Percentiles rank a stretch among this genome's conserved stretches.
Conservation (phyloP, 2,797 vertebrate genomes). For the Craterocephalus amniculus region DNA sequence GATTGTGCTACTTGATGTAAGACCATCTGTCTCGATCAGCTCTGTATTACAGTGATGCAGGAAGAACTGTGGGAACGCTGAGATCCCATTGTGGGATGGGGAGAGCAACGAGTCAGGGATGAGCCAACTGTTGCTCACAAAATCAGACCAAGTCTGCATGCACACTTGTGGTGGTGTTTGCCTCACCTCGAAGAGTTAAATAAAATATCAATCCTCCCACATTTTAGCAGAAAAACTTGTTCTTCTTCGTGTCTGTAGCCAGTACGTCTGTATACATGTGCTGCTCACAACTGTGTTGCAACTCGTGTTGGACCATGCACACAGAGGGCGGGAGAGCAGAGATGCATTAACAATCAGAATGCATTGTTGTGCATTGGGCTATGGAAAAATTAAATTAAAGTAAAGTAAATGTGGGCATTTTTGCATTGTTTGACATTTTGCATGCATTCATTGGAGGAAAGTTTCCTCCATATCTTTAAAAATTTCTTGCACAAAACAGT, state of each 20-base stretch:
- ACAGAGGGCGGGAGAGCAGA: constrained; percentile 47
- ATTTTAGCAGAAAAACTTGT: constrained; percentile 83
- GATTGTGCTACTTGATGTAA: constrained; percentile 55
- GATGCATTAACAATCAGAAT: constrained; percentile 40
- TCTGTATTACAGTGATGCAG: constrained; percentile 47
- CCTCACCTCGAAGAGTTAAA: constrained; percentile 76
- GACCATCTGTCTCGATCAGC: constrained; percentile 60
- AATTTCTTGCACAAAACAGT: background rate
- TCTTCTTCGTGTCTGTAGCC: constrained; percentile 77
- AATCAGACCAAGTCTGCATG: constrained; percentile 14
- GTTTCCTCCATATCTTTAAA: constrained; percentile 4
- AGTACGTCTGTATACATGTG: constrained; percentile 57
- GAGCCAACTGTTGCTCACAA: constrained; percentile 51
- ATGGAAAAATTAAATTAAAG: too few relatives aligned
- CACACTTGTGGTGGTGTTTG: constrained; percentile 35
- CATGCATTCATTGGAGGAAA: constrained; percentile 10
- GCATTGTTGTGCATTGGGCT: constrained; percentile 29
- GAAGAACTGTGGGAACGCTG: constrained; percentile 54
- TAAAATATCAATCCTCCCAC: constrained; percentile 76
- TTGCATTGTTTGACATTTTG: constrained; percentile 21
- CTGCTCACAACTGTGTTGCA: constrained; percentile 68
- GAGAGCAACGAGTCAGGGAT: constrained; percentile 26
- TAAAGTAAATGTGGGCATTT: background rate
- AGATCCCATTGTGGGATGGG: constrained; percentile 28
- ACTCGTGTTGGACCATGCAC: constrained; percentile 52